Evolutionary conservation across 1,140 invertebrate genomes (phyloP), one percentile per base, ranked within the genome.

Genomic region (Chironomus striatipennis): DNA sequence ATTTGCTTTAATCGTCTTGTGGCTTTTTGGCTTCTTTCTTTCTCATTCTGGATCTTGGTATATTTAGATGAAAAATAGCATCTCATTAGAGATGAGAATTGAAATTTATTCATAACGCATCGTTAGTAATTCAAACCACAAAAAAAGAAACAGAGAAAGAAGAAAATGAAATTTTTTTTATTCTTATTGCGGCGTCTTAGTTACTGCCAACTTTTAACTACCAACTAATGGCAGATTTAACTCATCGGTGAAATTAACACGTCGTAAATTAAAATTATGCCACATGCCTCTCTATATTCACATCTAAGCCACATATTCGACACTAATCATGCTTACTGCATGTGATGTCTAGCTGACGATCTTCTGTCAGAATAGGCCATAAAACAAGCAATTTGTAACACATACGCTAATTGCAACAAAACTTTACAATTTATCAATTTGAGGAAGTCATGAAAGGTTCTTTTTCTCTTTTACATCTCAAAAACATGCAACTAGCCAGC

Each of bases 371-470:
- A 15, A n/a, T 47, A 57, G 47, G n/a, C 18, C 20, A 21, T 70
- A 70, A 70, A 70, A 18, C 20, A 17, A 70, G 18, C 65, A 70
- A 70, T 70, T 70, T 70, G 65, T 70, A 70, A 70, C 65, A 17
- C 65, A 70, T 21, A 70, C 17, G 18, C 18, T 70, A 70, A 70
- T 70, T 70, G 65, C 65, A 70, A 20, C 7, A 12, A 57, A 10
- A 12, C n/a, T n/a, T n/a, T n/a, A 10, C 10, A 12, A 2, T 57
- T 4, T 57, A 57, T 57, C 47, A 57, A 10, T 10, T 10, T 57
- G 47, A 12, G 10, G 2, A n/a, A 57, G 9, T 57, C 9, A n/a
- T 57, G 47, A 34, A 34, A 34, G 24, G 5, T 34, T 34, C 24
- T 34, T n/a, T n/a, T n/a, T n/a, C n/a, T n/a, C n/a, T n/a, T n/a